Evolutionary conservation across 2,797 vertebrate species (phyloP).

Genomic region (Thunnus albacares): DNA sequence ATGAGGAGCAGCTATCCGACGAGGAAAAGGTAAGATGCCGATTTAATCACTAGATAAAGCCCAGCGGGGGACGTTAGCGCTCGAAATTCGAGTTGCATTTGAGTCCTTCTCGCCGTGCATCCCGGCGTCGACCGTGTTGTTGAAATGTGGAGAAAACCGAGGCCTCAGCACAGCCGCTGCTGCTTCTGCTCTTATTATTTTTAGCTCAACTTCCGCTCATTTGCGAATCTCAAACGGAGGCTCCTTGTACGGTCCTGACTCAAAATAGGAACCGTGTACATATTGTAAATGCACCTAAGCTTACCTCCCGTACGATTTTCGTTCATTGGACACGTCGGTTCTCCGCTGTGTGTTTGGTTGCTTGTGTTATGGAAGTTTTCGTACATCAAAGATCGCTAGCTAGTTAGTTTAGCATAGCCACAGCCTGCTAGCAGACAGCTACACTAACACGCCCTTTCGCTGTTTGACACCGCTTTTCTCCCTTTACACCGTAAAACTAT

Average conservation of each 20-base stretch:
- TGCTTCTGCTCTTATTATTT: constrained; percentile 82
- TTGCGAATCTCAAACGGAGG: constrained; percentile 74
- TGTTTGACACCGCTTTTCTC: constrained; percentile 7
- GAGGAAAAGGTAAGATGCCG: constrained; percentile 84
- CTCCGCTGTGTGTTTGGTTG: background rate
- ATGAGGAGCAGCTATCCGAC: constrained; percentile 87
- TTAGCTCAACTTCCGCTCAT: constrained; percentile 88
- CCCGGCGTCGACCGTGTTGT: background rate
- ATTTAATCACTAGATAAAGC: background rate
- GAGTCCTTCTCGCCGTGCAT: background rate
- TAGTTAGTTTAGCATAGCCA: constrained; percentile 69
- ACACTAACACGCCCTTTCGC: constrained; percentile 75
- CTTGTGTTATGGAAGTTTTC: constrained; percentile 70
- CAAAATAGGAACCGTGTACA: constrained; percentile 78
- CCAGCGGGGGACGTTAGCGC: background rate
- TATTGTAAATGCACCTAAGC: constrained; percentile 43
- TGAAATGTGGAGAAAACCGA: background rate
- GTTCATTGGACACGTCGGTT: background rate
- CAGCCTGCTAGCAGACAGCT: constrained; percentile 61
- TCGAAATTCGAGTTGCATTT: accelerated
- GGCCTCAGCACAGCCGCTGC: constrained; percentile 65
- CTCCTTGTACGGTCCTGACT: constrained; percentile 86
- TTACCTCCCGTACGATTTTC: background rate
- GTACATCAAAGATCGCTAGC: constrained; percentile 53
- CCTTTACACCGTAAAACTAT: background rate